These are phyloP conservation scores for Dendroctonus valens DNA, from an alignment of 1,140 invertebrate genomes.

Conservation along the genomic window DNA sequence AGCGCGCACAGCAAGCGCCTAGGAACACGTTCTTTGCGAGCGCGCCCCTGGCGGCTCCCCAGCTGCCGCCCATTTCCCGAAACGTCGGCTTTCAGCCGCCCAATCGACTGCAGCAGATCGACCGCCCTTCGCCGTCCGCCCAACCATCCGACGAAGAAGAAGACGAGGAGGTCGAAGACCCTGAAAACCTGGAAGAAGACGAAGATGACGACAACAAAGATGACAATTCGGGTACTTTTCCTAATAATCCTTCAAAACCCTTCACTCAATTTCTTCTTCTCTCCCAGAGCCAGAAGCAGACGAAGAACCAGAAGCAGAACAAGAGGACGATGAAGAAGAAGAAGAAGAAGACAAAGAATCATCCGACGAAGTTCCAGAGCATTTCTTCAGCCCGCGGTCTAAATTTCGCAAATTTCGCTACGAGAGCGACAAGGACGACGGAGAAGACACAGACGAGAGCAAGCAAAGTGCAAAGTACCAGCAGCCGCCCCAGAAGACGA, in stretches of 20 bases:
- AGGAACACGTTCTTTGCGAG: not conserved
- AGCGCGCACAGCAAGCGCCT: too few species aligned
- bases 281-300: too few species aligned
- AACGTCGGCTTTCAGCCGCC: conserved; percentile 1
- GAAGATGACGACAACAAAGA: conserved; percentile 2
- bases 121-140: not conserved
- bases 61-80: too few species aligned
- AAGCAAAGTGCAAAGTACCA: conserved; percentile 8
- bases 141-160: conserved; percentile 21
- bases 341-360: not conserved
- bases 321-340: too few species aligned
- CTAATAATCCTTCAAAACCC: too few species aligned
- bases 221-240: not conserved
- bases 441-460: conserved; percentile 10
- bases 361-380: conserved; percentile 2
- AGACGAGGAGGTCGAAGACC: conserved; percentile 15
- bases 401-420: too few species aligned
- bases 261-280: too few species aligned
- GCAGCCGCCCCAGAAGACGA: conserved; percentile 24
- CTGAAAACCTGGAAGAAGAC: conserved; percentile 22
- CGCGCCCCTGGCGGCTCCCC: not conserved
- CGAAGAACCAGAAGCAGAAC: too few species aligned
- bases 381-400: not conserved
- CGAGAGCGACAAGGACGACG: conserved; percentile 22
- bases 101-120: conserved; percentile 2